Conservation (phyloP, 2,113 vertebrate genomes). For the Microcebus murinus region DNA sequence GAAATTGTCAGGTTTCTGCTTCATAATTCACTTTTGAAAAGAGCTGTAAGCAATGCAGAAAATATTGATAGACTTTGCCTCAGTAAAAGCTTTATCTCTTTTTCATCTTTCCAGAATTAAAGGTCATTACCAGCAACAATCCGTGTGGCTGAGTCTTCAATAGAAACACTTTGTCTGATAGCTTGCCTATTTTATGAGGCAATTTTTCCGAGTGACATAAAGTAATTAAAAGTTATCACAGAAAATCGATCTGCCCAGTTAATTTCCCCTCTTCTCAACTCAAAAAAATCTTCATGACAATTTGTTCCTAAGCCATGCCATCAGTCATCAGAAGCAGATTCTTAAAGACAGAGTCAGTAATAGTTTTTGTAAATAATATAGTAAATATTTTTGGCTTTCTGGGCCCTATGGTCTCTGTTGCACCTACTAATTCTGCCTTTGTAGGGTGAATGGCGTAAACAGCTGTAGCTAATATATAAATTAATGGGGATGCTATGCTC, state of each 20-base stretch:
- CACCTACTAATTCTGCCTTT: background rate
- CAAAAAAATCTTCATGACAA: background rate
- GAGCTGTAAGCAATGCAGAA: background rate
- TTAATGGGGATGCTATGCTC: background rate
- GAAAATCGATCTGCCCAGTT: constrained; percentile 42
- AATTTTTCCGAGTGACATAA: constrained; percentile 60
- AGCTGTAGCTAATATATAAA: background rate
- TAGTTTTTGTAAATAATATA: background rate
- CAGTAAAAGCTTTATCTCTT: background rate
- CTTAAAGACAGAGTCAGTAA: background rate
- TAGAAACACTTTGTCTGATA: constrained; percentile 39
- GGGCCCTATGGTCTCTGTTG: background rate
- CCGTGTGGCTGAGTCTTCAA: background rate
- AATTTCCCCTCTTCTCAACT: constrained; percentile 45
- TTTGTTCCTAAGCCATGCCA: background rate
- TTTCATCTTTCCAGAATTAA: constrained; percentile 24
- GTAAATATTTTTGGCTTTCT: constrained; percentile 38
- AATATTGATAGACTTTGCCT: constrained; percentile 47
- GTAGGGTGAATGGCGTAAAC: background rate
- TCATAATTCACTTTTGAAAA: constrained; percentile 5
- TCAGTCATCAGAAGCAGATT: background rate
- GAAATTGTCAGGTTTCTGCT: background rate
- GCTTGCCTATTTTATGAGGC: constrained; percentile 41
- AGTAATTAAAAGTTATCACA: constrained; percentile 63
- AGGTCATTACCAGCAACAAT: constrained; percentile 25